phyloP scores from a whole-genome alignment of 1,140 invertebrate species.

The Euglossa dilemma region DNA sequence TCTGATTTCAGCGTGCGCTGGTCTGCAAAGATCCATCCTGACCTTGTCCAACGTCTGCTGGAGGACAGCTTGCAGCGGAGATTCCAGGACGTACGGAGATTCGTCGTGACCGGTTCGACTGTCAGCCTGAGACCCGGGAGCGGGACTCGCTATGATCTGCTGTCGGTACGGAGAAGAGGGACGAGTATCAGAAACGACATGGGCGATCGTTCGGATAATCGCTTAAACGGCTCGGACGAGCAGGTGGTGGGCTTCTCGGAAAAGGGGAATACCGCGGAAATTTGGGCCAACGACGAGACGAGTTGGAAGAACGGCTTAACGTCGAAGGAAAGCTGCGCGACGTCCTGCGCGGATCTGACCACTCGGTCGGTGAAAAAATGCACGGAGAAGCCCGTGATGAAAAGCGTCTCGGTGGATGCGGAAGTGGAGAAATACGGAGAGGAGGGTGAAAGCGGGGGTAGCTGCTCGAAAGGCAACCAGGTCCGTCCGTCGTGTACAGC shows the following conservation, averaged over 20 bases:
- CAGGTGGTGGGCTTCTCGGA: neutral
- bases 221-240: fast-evolving
- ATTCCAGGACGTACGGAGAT: too few relatives aligned
- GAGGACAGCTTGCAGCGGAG: too few relatives aligned
- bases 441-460: neutral
- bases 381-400: neutral
- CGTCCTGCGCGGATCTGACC: neutral
- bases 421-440: too few relatives aligned
- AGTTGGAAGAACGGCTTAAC: neutral
- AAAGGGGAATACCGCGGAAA: neutral
- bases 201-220: neutral
- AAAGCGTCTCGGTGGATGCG: neutral
- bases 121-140: neutral
- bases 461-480: neutral
- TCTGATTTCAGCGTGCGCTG: neutral
- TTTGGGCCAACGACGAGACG: too few relatives aligned
- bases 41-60: neutral
- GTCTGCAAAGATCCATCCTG: neutral
- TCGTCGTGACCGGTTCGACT: too few relatives aligned
- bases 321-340: neutral
- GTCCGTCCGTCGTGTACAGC: neutral
- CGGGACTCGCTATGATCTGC: neutral
- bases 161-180: neutral
- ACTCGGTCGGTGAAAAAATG: conserved; percentile 16
- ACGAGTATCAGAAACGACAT: neutral